phyloP scores from a whole-genome alignment of 2,113 vertebrate genomes.

The Penelope pileata region DNA sequence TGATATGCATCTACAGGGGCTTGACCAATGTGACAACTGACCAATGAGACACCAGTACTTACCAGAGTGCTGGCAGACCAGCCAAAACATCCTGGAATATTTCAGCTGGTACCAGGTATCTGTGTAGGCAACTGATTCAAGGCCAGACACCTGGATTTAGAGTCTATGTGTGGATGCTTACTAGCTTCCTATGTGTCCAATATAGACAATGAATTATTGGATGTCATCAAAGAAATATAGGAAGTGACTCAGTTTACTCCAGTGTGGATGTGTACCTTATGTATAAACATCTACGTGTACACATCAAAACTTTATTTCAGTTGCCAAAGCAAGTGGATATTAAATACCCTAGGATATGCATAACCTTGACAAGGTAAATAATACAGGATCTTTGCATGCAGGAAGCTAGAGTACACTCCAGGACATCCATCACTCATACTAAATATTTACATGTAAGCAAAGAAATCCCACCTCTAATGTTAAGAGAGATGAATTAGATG shows the following conservation, averaged over 20 bases:
- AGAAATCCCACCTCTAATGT: not conserved
- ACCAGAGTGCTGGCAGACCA: not conserved
- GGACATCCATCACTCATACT: rapidly evolving
- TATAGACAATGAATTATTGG: not conserved
- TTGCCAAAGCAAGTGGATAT: not conserved
- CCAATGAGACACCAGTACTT: not conserved
- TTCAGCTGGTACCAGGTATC: not conserved
- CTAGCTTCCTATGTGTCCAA: not conserved
- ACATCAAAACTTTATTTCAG: not conserved
- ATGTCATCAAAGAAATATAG: not conserved
- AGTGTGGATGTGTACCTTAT: no score
- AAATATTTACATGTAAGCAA: not conserved
- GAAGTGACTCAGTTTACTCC: not conserved
- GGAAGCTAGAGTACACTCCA: not conserved
- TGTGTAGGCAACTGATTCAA: not conserved
- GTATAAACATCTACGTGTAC: rapidly evolving
- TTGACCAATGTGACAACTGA: rapidly evolving
- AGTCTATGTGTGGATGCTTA: not conserved
- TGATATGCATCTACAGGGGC: not conserved
- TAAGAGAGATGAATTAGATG: not conserved
- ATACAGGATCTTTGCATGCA: not conserved
- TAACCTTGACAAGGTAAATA: not conserved
- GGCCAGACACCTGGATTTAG: not conserved
- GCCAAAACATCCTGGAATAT: not conserved
- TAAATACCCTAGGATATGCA: not conserved